Conservation (phyloP, 2,797 vertebrate genomes). For the Erethizon dorsatum region DNA sequence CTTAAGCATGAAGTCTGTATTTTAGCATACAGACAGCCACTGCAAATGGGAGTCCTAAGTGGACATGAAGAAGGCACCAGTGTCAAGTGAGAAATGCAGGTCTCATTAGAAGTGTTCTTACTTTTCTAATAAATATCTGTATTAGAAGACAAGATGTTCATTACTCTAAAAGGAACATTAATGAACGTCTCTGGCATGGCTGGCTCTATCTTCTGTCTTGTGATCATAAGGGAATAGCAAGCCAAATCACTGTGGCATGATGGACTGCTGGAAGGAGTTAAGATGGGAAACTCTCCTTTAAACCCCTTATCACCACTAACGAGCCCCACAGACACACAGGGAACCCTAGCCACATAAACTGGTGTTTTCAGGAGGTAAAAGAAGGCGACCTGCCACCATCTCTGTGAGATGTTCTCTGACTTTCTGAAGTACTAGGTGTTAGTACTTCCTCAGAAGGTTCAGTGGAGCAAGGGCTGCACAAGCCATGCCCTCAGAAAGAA, state of each 20-base stretch:
- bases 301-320: neutral
- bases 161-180: conserved; percentile 73
- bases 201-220: conserved; percentile 72
- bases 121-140: conserved; percentile 78
- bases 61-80: conserved; percentile 53
- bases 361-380: conserved; percentile 32
- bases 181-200: conserved; percentile 58
- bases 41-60: conserved; percentile 66
- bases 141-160: conserved; percentile 73
- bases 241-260: conserved; percentile 58
- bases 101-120: conserved; percentile 79
- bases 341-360: conserved; percentile 37
- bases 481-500: conserved; percentile 61
- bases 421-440: conserved; percentile 49
- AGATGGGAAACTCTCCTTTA: neutral
- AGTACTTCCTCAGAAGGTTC: conserved; percentile 35
- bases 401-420: conserved; percentile 48
- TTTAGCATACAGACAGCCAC: conserved; percentile 70
- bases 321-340: conserved; percentile 14
- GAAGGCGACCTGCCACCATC: neutral
- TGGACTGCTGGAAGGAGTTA: conserved; percentile 58
- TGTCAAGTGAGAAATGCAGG: conserved; percentile 72
- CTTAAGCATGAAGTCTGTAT: conserved; percentile 52
- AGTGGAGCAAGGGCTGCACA: conserved; percentile 38
- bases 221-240: conserved; percentile 66